A percentile compares a stretch with the other conserved stretches of the same genome.
phyloP scores from a whole-genome alignment of 2,797 vertebrate species.

The Carcharodon carcharias region DNA sequence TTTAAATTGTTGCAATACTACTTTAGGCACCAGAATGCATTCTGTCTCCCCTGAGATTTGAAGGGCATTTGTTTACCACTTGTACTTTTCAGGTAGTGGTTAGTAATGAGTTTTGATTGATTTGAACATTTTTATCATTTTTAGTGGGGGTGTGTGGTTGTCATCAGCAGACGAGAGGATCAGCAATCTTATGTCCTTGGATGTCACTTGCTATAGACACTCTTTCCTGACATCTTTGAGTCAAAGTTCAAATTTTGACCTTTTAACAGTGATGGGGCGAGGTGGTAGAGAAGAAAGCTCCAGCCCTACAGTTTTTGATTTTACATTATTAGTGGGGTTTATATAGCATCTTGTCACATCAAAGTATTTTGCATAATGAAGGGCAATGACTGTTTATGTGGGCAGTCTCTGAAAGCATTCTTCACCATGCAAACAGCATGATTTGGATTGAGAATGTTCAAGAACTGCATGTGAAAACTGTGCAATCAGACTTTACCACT shows the following conservation, averaged over 20 bases:
- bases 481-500: background rate
- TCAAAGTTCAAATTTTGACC: background rate
- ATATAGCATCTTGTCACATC: background rate
- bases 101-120: background rate
- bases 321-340: background rate
- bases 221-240: background rate
- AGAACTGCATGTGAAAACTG: background rate
- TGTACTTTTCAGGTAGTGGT: background rate
- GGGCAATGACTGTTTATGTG: background rate
- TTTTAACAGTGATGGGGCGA: background rate
- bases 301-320: background rate
- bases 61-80: background rate
- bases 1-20: background rate
- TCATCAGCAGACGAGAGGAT: background rate
- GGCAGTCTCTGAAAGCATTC: background rate
- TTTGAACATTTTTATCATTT: background rate
- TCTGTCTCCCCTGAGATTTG: background rate
- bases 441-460: background rate
- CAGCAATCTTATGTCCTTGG: background rate
- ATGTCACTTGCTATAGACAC: background rate
- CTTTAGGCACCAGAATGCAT: background rate
- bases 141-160: background rate
- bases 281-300: background rate
- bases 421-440: background rate
- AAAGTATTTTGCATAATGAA: background rate